Percentiles rank a stretch among this genome's conserved stretches.
Conservation (phyloP, 2,797 vertebrate species). For the Chiroxiphia lanceolata region DNA sequence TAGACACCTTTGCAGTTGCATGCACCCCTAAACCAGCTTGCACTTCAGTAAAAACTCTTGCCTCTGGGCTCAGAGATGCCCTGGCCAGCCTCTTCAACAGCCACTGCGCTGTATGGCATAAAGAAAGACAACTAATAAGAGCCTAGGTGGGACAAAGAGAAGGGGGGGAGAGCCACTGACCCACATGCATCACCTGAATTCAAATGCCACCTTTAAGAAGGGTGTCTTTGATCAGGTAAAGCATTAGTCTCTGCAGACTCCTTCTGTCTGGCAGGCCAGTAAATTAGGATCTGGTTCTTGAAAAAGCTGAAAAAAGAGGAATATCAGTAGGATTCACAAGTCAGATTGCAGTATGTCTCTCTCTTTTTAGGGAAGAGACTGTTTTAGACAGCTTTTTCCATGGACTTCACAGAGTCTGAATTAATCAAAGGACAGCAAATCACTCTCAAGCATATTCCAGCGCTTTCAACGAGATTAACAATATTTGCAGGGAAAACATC, state of each 20-base stretch:
- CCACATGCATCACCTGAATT: neutral
- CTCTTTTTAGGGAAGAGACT: neutral
- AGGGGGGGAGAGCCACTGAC: neutral
- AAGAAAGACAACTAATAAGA: neutral
- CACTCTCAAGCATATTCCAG: neutral
- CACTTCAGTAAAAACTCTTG: neutral
- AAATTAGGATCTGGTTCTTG: neutral
- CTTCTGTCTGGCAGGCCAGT: neutral
- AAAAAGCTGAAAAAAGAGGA: neutral
- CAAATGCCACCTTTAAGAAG: neutral
- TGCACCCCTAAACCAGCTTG: neutral
- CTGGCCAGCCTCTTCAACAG: neutral
- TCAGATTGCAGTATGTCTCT: neutral
- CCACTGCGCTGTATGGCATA: fast-evolving
- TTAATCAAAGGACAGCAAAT: neutral
- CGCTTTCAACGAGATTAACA: neutral
- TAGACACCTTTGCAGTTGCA: neutral
- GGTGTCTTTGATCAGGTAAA: neutral
- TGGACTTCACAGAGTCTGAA: neutral
- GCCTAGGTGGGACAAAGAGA: neutral
- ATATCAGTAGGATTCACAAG: neutral
- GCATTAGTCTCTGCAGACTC: neutral
- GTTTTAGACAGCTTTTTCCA: neutral
- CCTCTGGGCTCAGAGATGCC: neutral
- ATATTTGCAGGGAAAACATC: neutral